These are phyloP conservation scores for Arizona elegans DNA, from an alignment of 2,113 vertebrate species.

Conservation along the genomic window DNA sequence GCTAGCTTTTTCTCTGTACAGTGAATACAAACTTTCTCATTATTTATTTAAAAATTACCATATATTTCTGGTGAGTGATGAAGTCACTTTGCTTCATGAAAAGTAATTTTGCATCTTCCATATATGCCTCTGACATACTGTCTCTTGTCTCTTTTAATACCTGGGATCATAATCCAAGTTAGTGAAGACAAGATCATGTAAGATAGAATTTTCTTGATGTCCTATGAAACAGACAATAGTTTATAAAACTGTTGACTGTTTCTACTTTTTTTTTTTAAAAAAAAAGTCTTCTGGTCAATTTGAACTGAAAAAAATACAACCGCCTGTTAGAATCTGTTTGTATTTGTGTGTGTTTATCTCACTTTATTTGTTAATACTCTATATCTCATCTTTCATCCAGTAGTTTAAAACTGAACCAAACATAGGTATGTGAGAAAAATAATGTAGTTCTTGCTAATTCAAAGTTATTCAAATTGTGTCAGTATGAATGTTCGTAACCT, in stretches of 20 bases:
- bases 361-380: not conserved
- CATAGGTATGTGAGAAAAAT: not conserved
- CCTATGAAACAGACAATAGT: rapidly evolving
- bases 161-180: conserved; percentile 8
- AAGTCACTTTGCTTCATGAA: conserved; percentile 15
- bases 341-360: not conserved
- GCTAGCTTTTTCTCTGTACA: not conserved
- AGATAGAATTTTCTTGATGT: conserved; percentile 13
- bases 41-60: conserved; percentile 22
- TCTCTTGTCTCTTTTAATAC: conserved; percentile 21
- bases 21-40: not conserved
- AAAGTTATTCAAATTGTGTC: not conserved
- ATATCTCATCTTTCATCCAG: not conserved
- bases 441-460: not conserved
- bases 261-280: rapidly evolving
- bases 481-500: not conserved
- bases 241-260: rapidly evolving
- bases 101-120: conserved; percentile 13
- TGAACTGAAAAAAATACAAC: not conserved
- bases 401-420: not conserved
- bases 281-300: not conserved
- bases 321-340: not conserved
- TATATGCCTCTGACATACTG: conserved; percentile 8
- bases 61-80: conserved; percentile 6
- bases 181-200: conserved; percentile 21